Base-by-base conservation (phyloP, 2,113 vertebrate genomes). In the Bombycilla garrulus region DNA sequence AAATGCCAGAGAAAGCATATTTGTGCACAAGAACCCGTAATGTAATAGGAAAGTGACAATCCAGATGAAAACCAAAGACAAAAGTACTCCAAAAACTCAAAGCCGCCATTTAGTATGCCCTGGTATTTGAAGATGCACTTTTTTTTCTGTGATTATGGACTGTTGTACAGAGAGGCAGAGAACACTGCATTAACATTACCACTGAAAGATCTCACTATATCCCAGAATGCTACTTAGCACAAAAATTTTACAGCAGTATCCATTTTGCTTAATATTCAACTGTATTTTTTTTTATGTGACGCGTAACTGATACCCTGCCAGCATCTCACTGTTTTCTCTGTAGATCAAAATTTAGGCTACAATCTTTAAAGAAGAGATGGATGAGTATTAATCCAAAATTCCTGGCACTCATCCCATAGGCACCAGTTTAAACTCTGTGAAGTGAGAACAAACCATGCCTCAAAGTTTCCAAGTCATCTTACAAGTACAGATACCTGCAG, bases 381-480 rank as follows among this genome's bases (percentile, higher is more conserved):
- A 62, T 71, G 5, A 58, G 19, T n/a, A 66, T 74, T 80, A 78
- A 86, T 87, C 24, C 51, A 67, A 87, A 94, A 51, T 78, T 88
- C 89, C 80, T 77, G 42, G 72, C 60, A 21, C 26, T 40, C 23
- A 45, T 92, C 81, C 58, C 50, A 19, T 1, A 48, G 69, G 25
- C 80, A 86, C 20, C 45, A 78, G 38, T 92, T 91, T 70, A 76
- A 90, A 72, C 13, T 72, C 86, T 53, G 53, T 51, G 62, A 88
- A 80, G 53, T 48, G 66, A 71, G 64, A 92, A 61, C 64, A 86
- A 78, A 82, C 51, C 26, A 65, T 72, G 44, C 69, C 89, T 91
- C 69, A 66, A 50, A 91, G 56, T 89, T 96, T 95, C 83, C 80
- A 86, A 87, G n/a, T 40, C 82, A 53, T 61, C 54, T 69, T 47